Evolutionary conservation across 2,888 invertebrate species (phyloP), one percentile per base, ranked within the genome.

Genomic region (Lepidocyrtinus sp.): DNA sequence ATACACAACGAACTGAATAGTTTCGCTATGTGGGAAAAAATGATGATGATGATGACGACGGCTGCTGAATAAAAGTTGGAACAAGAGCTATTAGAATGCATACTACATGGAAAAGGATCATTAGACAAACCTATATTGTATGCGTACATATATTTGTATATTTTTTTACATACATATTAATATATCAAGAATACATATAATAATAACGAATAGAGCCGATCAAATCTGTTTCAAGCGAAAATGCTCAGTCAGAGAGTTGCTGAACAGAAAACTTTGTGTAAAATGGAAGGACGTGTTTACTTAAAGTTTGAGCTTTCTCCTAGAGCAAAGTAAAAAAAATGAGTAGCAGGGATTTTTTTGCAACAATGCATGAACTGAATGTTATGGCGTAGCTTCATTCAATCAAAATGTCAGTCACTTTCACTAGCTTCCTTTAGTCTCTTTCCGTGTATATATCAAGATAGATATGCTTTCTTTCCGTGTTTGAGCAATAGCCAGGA

Each of bases 321-420:
- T 19, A 55, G 26, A 64, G 17, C 2, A 17, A 22, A 64, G 17
- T 1, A 45, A 21, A 22, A 21, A 12, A 19, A 27, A 45, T 7
- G 36, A 36, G 36, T 7, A 12, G 12, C 36, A 36, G 36, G 12
- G 36, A 36, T 36, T 36, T 36, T 36, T 36, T 36, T 36, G 5
- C 5, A 36, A 36, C 5, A 36, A 12, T 36, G 36, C 36, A 36
- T 36, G 36, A 7, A 36, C 5, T 12, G 36, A 36, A 36, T 36
- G 36, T 5, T 5, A 5, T 36, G 36, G 36, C 36, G 36, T n/a
- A 45, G 71, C 71, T 45, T 55, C 61, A 63, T 61, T 62, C 71
- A 62, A 59, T 72, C 71, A 59, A 72, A 72, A 61, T 65, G 71
- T 78, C 73, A 79, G 55, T 24, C 45, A 74, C 73, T 68, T 79